Evolutionary conservation across 2,113 vertebrate genomes (phyloP).

Genomic region (Ceyx melanurus): DNA sequence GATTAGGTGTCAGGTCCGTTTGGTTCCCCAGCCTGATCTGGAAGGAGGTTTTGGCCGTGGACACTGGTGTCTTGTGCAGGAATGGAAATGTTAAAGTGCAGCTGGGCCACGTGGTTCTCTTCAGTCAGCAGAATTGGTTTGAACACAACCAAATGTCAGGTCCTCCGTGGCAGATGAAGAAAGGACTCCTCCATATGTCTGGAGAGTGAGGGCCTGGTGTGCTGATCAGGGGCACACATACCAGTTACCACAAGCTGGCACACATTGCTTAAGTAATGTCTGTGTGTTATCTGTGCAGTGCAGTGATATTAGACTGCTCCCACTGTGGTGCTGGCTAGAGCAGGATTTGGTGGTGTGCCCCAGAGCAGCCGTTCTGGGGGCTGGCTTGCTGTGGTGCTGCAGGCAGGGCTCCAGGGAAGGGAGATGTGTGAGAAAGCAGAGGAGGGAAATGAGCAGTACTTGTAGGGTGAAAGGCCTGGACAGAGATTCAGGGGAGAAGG

Average conservation of each 20-base stretch:
- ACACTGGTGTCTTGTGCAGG: not conserved
- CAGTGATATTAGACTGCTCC: not conserved
- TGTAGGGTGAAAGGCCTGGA: not conserved
- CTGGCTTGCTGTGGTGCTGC: not conserved
- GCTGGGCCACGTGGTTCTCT: not conserved
- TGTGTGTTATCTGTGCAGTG: not conserved
- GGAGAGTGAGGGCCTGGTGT: not conserved
- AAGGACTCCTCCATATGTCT: not conserved
- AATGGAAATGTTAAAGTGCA: slow-evolving; percentile 36
- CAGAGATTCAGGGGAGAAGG: not conserved
- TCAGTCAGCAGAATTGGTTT: not conserved
- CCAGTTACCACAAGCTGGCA: not conserved
- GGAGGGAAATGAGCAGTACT: not conserved
- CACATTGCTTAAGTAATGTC: too few species aligned
- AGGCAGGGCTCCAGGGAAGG: not conserved
- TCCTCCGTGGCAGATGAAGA: not conserved
- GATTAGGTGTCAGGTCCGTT: slow-evolving; percentile 35
- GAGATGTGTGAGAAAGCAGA: not conserved
- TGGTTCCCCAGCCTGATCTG: not conserved
- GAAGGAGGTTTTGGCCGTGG: not conserved
- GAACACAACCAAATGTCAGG: not conserved
- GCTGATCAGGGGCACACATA: not conserved
- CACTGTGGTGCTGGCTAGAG: not conserved
- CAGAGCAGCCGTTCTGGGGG: not conserved
- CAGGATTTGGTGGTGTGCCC: not conserved